phyloP scores from a whole-genome alignment of 2,113 vertebrate species.

The Rana temporaria region DNA sequence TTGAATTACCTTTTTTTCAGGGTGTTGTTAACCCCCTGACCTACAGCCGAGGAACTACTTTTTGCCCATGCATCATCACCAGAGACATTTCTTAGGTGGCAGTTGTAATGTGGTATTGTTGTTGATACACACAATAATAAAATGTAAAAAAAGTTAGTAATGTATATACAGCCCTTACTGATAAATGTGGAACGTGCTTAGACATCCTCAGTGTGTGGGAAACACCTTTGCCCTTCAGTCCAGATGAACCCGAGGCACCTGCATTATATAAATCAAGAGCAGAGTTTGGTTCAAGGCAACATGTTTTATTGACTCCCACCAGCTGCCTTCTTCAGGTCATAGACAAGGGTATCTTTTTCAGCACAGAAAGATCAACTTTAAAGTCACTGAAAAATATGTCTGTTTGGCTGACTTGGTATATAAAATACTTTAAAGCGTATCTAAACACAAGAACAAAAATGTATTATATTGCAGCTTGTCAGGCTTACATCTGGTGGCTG shows the following conservation, averaged over 20 bases:
- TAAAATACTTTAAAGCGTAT: not conserved
- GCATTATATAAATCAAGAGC: slow-evolving; percentile 38
- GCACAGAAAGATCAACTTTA: slow-evolving; percentile 28
- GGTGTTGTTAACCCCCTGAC: too few relatives aligned
- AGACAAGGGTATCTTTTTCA: slow-evolving; percentile 46
- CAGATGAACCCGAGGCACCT: slow-evolving; percentile 25
- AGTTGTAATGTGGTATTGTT: too few relatives aligned
- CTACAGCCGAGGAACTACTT: too few relatives aligned
- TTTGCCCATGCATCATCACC: too few relatives aligned
- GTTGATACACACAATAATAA: not conserved
- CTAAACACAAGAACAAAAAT: too few relatives aligned
- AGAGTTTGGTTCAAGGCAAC: slow-evolving; percentile 12
- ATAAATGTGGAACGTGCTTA: not conserved
- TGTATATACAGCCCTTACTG: too few relatives aligned
- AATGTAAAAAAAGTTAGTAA: not conserved
- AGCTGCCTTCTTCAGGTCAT: not conserved
- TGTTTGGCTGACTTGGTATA: slow-evolving; percentile 1
- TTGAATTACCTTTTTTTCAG: too few relatives aligned
- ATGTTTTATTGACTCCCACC: slow-evolving; percentile 13
- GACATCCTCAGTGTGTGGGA: slow-evolving; percentile 3
- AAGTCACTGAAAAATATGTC: slow-evolving; percentile 11
- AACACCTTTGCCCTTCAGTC: not conserved
- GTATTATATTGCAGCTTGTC: too few relatives aligned
- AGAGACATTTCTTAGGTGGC: too few relatives aligned
- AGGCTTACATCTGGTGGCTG: too few relatives aligned